Evolutionary conservation across 2,888 invertebrate genomes (phyloP).

Genomic region (Rhagonycha fulva): DNA sequence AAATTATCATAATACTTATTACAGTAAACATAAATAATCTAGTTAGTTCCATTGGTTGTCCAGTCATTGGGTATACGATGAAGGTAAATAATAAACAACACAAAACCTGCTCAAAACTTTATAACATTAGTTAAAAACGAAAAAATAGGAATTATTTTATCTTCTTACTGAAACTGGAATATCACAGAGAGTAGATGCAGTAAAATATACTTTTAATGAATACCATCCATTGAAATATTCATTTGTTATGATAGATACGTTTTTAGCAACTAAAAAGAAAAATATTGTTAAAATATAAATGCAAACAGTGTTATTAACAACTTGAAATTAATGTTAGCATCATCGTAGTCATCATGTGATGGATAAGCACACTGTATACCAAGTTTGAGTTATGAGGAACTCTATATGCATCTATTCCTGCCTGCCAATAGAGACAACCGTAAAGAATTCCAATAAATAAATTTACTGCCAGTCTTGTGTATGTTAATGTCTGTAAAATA

Average conservation of each 20-base stretch:
- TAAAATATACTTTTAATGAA: slow-evolving; percentile 79
- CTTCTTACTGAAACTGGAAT: slow-evolving; percentile 73
- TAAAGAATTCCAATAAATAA: slow-evolving; percentile 75
- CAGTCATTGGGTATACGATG: slow-evolving; percentile 86
- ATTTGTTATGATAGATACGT: slow-evolving; percentile 53
- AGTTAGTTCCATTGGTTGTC: slow-evolving; percentile 79
- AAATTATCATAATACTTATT: slow-evolving; percentile 79
- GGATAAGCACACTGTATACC: slow-evolving; percentile 88
- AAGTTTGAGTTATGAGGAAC: slow-evolving; percentile 85
- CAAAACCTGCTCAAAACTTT: slow-evolving; percentile 56
- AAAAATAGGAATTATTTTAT: neutral
- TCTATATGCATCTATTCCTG: slow-evolving; percentile 75
- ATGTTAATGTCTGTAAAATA: slow-evolving; percentile 72
- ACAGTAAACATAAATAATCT: slow-evolving; percentile 86
- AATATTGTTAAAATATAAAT: slow-evolving; percentile 56
- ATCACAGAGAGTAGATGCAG: slow-evolving; percentile 75
- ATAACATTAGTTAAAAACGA: neutral
- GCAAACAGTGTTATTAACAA: slow-evolving; percentile 56
- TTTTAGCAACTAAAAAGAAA: slow-evolving; percentile 52
- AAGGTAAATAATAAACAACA: slow-evolving; percentile 73
- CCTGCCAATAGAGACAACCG: slow-evolving; percentile 73
- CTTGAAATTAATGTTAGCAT: slow-evolving; percentile 87
- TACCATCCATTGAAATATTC: slow-evolving; percentile 91
- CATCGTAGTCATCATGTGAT: slow-evolving; percentile 91
- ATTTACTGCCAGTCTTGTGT: slow-evolving; percentile 75